Evolutionary conservation across 2,888 invertebrate species (phyloP), one percentile per base, ranked within the genome.

Genomic region (Taenaris catops): DNA sequence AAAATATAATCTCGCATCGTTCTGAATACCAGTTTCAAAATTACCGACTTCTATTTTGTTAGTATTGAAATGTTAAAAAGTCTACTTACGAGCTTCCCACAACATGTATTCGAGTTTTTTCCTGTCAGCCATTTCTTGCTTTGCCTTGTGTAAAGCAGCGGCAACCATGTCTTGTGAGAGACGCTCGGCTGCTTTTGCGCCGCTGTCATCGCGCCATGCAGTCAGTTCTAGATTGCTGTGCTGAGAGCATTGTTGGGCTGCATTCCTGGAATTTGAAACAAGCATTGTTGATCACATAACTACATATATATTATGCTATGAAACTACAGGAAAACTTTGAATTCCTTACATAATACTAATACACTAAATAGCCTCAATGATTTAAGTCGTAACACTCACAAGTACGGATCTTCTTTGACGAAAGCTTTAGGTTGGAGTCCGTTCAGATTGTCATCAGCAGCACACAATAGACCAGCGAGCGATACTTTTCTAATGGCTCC

Each of bases 361-460:
- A n/a, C n/a, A n/a, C n/a, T n/a, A n/a, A n/a, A n/a, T n/a, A n/a
- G n/a, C n/a, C n/a, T n/a, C n/a, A n/a, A n/a, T n/a, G n/a, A n/a
- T n/a, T n/a, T n/a, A n/a, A n/a, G n/a, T n/a, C n/a, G n/a, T n/a
- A n/a, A n/a, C n/a, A n/a, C n/a, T n/a, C n/a, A 95, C 91, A 96
- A 76, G 65, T 93, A 96, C 11, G 94, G 92, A 71, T 97, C 96
- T 56, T 94, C 93, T 46, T 92, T 91, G 11, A 96, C 92, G 58
- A 96, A 95, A 0, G 94, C 94, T 63, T 92, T 94, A 0, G 96
- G 94, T 63, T 96, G 96, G n/a, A 96, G 90, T 38, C 89, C 90
- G 4, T 78, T 73, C 3, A 96, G 79, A 16, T 88, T 88, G 28
- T 92, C 91, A 1, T 93, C 91, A 35, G 94, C 91, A 4, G 91